Conservation (phyloP, 2,888 invertebrate species). For the Aporophyla nigra region DNA sequence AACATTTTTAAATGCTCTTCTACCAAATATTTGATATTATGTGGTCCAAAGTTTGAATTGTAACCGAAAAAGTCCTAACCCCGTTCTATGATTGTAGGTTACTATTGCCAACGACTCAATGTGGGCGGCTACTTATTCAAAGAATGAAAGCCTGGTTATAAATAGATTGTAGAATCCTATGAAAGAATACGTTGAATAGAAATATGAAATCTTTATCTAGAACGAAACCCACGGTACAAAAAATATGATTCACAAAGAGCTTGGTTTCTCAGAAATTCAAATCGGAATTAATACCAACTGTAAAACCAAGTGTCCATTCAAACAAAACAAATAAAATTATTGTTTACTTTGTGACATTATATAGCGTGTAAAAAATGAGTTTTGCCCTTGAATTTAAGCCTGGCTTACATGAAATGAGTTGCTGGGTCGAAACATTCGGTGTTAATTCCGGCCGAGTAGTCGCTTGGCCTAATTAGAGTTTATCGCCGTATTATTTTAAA, state of each 20-base stretch:
- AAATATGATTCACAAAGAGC: neutral
- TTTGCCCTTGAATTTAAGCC: conserved; percentile 18
- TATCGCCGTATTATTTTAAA: conserved; percentile 4
- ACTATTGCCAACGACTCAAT: neutral
- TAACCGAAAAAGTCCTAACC: neutral
- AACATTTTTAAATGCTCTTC: neutral
- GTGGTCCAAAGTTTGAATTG: neutral
- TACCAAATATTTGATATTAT: neutral
- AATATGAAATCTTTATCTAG: neutral
- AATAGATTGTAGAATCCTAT: neutral
- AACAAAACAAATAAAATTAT: conserved; percentile 22
- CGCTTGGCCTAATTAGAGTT: neutral
- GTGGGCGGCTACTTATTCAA: neutral
- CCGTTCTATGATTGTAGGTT: neutral
- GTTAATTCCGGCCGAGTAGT: neutral
- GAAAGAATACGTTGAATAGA: neutral
- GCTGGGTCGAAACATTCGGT: neutral
- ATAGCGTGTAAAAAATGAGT: conserved; percentile 21
- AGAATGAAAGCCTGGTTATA: neutral
- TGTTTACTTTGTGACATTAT: conserved; percentile 19
- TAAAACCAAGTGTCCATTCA: neutral
- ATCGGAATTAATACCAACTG: too few species aligned
- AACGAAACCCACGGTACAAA: neutral
- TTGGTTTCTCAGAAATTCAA: conserved; percentile 11
- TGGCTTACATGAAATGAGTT: conserved; percentile 3